Evolutionary conservation across 1,140 invertebrate genomes (phyloP).

Genomic region (Meloidogyne floridensis): DNA sequence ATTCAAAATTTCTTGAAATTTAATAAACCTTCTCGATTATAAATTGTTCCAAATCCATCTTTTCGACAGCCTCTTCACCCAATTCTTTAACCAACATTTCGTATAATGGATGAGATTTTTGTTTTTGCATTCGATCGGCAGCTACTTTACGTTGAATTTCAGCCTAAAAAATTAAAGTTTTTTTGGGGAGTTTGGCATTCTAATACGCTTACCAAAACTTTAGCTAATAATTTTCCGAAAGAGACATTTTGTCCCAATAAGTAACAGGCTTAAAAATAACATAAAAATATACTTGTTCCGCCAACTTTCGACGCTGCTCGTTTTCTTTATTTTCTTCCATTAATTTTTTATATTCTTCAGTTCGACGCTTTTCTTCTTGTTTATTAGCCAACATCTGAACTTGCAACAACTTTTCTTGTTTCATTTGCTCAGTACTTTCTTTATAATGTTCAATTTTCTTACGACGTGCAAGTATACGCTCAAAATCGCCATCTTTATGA

Average conservation of each 20-base stretch:
- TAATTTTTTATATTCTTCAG: slow-evolving; percentile 60
- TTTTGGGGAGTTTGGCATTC: background rate
- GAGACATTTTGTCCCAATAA: slow-evolving; percentile 41
- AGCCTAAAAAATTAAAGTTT: slow-evolving; percentile 37
- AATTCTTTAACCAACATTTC: slow-evolving; percentile 60
- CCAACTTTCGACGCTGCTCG: slow-evolving; percentile 51
- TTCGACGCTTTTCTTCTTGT: slow-evolving; percentile 56
- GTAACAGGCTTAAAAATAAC: slow-evolving; percentile 19
- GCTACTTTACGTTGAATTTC: slow-evolving; percentile 40
- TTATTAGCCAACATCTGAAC: slow-evolving; percentile 51
- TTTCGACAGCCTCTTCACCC: slow-evolving; percentile 53
- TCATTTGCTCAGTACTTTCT: slow-evolving; percentile 54
- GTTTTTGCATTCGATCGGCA: slow-evolving; percentile 38
- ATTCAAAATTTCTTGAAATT: background rate
- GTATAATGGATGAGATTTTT: slow-evolving; percentile 50
- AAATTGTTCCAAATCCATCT: slow-evolving; percentile 62
- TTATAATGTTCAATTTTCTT: slow-evolving; percentile 63
- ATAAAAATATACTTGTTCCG: slow-evolving; percentile 52
- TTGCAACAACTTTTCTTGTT: slow-evolving; percentile 51
- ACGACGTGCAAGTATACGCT: slow-evolving; percentile 57
- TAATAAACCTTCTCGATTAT: slow-evolving; percentile 58
- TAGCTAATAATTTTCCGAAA: background rate
- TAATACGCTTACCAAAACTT: too few species aligned
- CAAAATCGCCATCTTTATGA: slow-evolving; percentile 55
- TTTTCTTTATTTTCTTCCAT: slow-evolving; percentile 60